Conservation (phyloP, 2,888 invertebrate genomes). For the Panzeria rudis region DNA sequence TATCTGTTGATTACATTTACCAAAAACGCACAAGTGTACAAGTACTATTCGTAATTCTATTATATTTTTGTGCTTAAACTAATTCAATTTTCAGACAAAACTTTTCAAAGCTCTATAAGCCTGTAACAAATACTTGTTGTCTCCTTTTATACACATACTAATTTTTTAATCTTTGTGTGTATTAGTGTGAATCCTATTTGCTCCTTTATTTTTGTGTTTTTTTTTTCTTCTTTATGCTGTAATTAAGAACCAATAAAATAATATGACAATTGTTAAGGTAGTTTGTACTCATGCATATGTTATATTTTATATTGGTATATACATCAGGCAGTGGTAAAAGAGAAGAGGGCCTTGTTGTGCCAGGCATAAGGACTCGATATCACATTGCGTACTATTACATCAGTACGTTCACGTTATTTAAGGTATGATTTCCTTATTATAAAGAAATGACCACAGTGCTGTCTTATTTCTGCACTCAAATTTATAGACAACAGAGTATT, state of each 20-base stretch:
- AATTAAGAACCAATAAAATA: constrained; percentile 69
- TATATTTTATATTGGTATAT: constrained; percentile 8
- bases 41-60: constrained; percentile 50
- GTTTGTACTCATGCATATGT: constrained; percentile 29
- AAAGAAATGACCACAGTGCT: too few species aligned
- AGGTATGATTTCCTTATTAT: too few species aligned
- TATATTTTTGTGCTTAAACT: constrained; percentile 56
- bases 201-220: neutral
- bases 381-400: too few species aligned
- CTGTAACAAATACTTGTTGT: constrained; percentile 47
- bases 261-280: constrained; percentile 61
- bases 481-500: too few species aligned
- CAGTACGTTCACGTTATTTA: too few species aligned
- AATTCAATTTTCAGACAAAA: constrained; percentile 61
- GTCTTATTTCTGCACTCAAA: too few species aligned
- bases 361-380: neutral
- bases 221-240: constrained; percentile 31
- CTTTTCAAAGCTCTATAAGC: constrained; percentile 60
- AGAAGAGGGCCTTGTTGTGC: neutral
- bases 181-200: constrained; percentile 10
- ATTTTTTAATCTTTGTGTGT: constrained; percentile 7
- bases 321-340: neutral
- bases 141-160: neutral
- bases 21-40: constrained; percentile 7
- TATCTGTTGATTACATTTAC: constrained; percentile 65